phyloP scores from a whole-genome alignment of 2,797 vertebrate species.

The Micromesistius poutassou region DNA sequence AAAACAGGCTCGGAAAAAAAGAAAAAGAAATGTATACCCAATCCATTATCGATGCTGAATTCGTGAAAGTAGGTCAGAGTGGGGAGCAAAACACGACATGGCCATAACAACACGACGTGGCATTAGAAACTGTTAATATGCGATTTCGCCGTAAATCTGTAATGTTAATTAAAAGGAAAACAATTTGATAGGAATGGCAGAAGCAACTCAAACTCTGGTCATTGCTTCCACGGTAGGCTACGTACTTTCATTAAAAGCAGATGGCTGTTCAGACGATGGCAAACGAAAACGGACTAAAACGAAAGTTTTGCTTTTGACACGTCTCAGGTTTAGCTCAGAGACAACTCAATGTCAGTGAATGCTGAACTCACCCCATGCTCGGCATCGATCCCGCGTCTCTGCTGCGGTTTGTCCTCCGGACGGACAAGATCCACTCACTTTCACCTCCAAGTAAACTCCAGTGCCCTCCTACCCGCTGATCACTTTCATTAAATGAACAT shows the following conservation, averaged over 20 bases:
- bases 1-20: not conserved
- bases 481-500: not conserved
- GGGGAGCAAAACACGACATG: not conserved
- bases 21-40: not conserved
- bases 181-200: not conserved
- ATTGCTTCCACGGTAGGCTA: not conserved
- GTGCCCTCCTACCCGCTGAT: not conserved
- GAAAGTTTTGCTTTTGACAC: not conserved
- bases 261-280: not conserved
- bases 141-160: not conserved
- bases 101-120: not conserved
- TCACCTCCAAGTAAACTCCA: constrained; percentile 1
- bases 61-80: not conserved
- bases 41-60: not conserved
- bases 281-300: not conserved
- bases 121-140: not conserved
- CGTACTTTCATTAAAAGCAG: not conserved
- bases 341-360: too few species aligned
- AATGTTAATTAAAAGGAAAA: not conserved
- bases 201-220: not conserved
- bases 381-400: not conserved
- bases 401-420: not conserved
- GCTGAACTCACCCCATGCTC: not conserved
- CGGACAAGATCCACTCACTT: not conserved
- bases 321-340: not conserved